phyloP scores from a whole-genome alignment of 2,888 invertebrate genomes.

The Spodoptera littoralis region DNA sequence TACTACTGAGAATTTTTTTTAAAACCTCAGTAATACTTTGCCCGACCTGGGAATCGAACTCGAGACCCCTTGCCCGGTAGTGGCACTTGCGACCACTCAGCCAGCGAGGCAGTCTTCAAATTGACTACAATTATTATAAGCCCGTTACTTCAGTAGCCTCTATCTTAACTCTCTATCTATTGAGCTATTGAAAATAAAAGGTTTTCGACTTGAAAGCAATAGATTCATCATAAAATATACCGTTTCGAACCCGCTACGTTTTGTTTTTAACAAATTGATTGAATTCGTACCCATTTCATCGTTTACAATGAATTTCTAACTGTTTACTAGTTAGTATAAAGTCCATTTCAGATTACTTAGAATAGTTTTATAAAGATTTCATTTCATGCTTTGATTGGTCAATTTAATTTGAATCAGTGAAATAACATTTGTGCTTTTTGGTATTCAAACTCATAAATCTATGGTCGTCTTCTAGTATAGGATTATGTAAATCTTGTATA shows the following conservation, averaged over 20 bases:
- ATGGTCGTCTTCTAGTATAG: no score
- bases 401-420: not conserved
- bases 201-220: not conserved
- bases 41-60: no score
- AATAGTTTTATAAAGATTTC: not conserved
- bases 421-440: no score
- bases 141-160: conserved; percentile 29
- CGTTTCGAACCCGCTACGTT: conserved; percentile 26
- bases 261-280: conserved; percentile 23
- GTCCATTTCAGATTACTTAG: not conserved
- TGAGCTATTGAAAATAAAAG: conserved; percentile 26
- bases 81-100: no score
- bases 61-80: no score
- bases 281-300: not conserved
- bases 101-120: no score
- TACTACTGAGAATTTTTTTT: no score
- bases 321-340: not conserved
- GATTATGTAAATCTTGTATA: no score
- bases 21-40: no score
- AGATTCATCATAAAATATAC: not conserved
- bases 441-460: no score
- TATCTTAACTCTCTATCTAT: conserved; percentile 16
- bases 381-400: conserved; percentile 22
- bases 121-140: conserved; percentile 26
- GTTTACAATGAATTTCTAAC: not conserved